Base-by-base conservation (phyloP, 2,888 invertebrate species). In the Drosophila lacicola region DNA sequence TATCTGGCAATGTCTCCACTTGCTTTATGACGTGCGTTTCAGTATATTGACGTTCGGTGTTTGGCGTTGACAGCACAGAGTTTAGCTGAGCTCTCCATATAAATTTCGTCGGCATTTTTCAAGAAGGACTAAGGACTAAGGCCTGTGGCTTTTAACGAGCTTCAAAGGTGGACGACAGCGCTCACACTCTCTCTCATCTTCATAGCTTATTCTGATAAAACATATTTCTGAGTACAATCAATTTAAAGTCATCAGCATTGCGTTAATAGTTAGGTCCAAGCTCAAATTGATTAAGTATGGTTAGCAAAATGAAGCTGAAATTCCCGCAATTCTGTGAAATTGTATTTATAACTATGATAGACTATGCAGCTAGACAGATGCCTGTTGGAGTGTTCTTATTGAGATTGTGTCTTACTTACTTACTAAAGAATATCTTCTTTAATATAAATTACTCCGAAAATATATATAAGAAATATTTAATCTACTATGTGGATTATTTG, bases 21-120 rank as follows among this genome's bases (percentile, higher is more conserved):
- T 46, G 62, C 68, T 79, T 75, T 78, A 79, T 82, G 75, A 69
- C 65, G 68, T 66, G 56, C 57, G 61, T 73, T 66, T 74, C 66
- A 49, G 60, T 60, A 54, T 74, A 78, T 73, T 69, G 79, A 67
- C 61, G 56, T 71, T 82, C 66, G 68, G 50, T 82, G 72, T 70
- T 82, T 80, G 80, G 50, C 67, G 41, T 67, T 82, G 80, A 80
- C 83, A 82, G 73, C 68, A 17, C 57, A 36, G 57, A 62, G 61
- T 54, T 66, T 50, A 58, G 60, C 49, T 42, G 39, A 61, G 34
- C 54, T 61, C n/a, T 42, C 70, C n/a, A 69, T 33, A 58, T 41
- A 39, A 36, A 62, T 55, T 57, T 71, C 14, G 44, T 14, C 42
- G 44, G 55, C 39, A 21, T 44, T 41, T 50, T 55, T 55, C 36